Evolutionary conservation across 2,113 vertebrate genomes (phyloP).

Genomic region (Nibea coibor): DNA sequence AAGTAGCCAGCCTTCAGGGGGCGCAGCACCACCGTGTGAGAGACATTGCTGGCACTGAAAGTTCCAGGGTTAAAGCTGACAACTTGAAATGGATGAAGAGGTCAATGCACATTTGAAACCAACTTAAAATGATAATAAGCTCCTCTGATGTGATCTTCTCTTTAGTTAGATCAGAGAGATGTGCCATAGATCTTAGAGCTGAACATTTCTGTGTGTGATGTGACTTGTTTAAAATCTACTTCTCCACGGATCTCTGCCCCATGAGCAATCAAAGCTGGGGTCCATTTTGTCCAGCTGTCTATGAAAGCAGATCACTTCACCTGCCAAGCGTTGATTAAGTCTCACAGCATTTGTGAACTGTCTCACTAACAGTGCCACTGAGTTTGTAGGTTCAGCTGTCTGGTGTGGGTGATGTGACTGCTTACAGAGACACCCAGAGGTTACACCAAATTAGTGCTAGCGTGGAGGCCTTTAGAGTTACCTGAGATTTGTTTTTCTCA

Average conservation of each 20-base stretch:
- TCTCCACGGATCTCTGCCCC: not conserved
- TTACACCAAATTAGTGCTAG: not conserved
- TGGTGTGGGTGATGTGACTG: not conserved
- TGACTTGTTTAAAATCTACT: not conserved
- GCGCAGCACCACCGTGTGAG: slow-evolving; percentile 93
- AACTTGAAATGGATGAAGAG: not conserved
- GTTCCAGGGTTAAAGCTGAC: slow-evolving; percentile 74
- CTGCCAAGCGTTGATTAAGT: not conserved
- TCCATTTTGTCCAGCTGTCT: not conserved
- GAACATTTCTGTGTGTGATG: too few relatives aligned
- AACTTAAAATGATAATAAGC: too few relatives aligned
- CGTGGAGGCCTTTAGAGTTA: not conserved
- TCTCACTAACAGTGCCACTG: not conserved
- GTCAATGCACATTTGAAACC: not conserved
- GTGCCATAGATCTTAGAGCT: not conserved
- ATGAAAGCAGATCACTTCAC: not conserved
- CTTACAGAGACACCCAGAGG: not conserved
- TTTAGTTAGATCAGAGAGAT: not conserved
- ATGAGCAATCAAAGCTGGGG: not conserved
- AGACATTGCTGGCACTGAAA: slow-evolving; percentile 93
- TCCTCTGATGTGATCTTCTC: not conserved
- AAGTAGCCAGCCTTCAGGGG: slow-evolving; percentile 98
- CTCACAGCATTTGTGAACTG: not conserved
- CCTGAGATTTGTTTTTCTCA: not conserved
- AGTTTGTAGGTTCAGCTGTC: not conserved